These are phyloP conservation scores for Stenotaenia linearis DNA, from an alignment of 2,888 invertebrate genomes.

Conservation along the genomic window DNA sequence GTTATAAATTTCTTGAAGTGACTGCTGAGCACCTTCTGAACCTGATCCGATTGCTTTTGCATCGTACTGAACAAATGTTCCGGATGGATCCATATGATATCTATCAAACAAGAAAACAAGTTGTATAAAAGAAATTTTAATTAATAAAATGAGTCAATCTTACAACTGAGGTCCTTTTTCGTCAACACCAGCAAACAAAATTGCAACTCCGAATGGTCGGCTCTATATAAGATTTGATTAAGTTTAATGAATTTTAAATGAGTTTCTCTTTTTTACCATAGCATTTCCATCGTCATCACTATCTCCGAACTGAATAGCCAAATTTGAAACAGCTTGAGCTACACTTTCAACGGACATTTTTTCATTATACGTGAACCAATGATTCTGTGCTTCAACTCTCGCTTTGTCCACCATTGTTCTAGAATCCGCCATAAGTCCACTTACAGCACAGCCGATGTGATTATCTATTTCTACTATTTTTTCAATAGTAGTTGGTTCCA, in stretches of 20 bases:
- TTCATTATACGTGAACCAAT: conserved; percentile 97
- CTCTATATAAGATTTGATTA: conserved; percentile 53
- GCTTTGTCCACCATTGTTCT: conserved; percentile 89
- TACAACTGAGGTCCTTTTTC: conserved; percentile 86
- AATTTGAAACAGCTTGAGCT: conserved; percentile 95
- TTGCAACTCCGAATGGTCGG: conserved; percentile 97
- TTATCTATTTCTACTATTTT: conserved; percentile 98
- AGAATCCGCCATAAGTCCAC: conserved; percentile 97
- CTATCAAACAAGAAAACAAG: conserved; percentile 35
- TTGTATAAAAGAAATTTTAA: no score
- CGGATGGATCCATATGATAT: conserved; percentile 97
- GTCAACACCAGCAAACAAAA: conserved; percentile 89
- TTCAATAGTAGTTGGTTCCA: conserved; percentile 95
- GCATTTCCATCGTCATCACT: conserved; percentile 76
- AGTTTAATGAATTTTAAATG: not conserved
- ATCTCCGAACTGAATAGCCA: conserved; percentile 99
- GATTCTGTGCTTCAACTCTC: conserved; percentile 92
- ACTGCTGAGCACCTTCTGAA: conserved; percentile 98
- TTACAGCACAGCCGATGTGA: conserved; percentile 95
- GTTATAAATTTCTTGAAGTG: conserved; percentile 65
- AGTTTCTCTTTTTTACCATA: conserved; percentile 58
- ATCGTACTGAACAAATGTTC: conserved; percentile 95
- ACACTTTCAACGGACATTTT: conserved; percentile 95
- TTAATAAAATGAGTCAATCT: conserved; percentile 33
- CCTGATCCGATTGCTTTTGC: conserved; percentile 99